Base-by-base conservation (phyloP, 1,140 invertebrate species). In the Drosophila saltans region DNA sequence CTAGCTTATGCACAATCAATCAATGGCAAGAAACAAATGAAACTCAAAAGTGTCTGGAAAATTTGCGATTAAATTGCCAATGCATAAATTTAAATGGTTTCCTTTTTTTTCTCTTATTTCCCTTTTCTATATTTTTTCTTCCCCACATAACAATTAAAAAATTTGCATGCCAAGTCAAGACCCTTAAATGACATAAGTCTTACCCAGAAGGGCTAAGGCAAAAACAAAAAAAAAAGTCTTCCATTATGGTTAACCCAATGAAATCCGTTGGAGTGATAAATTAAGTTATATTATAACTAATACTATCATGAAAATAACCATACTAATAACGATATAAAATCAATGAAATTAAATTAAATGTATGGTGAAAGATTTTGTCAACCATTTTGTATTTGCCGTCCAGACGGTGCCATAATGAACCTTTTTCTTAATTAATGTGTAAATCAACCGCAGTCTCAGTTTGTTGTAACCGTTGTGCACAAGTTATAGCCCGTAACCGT, bases 51-150 rank as follows among this genome's bases (percentile, higher is more conserved):
- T 72, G 69, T 59, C 52, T 52, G 59, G 62, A 63, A 58, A 69
- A 69, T 73, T 79, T 73, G 33, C 68, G 66, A 78, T 75, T 78
- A 75, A 78, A 78, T 71, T 78, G 59, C 39, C 68, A 78, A 70
- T 74, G 67, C 63, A 75, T 75, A 68, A 84, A 81, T 88, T 82
- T 64, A 62, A 76, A 64, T 67, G 52, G 52, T 39, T 52, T 71
- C 62, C 28, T 30, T 48, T 48, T 39, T 40, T 10, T 52, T 24
- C 6, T 36, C 33, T 36, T 36, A 21, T 24, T 48, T 48, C 7
- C 24, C 16, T 48, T 8, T 8, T 48, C 6, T 36, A 1, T 24
- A n/a, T 24, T 52, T 52, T 26, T 52, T 21, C 21, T 21, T 2
- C 2, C 9, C 45, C 45, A 52, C 24, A 26, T 64, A 66, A 62